Evolutionary conservation across 2,888 invertebrate genomes (phyloP), one percentile per base, ranked within the genome.

Genomic region (Harpalus rubripes): DNA sequence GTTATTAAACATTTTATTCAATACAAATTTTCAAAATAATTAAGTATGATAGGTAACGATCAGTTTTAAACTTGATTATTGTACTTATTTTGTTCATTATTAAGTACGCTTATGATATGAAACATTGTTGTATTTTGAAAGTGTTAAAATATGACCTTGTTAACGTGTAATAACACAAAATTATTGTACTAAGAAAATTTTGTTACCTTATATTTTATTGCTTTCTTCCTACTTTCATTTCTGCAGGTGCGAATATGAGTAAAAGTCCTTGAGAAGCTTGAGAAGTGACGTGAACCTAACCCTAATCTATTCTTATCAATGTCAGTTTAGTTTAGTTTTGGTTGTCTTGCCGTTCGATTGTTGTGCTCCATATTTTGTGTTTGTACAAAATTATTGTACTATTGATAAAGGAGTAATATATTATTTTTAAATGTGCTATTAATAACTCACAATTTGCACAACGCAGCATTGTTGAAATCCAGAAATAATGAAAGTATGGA

Each of bases 311-410:
- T 12, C 12, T 74, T 74, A 44, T 74, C 72, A 74, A 74, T 74
- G 72, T 74, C 72, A 74, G 72, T 74, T 74, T 52, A 74, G 72
- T 74, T 74, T 52, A 41, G 44, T 74, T 74, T 74, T 74, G 72
- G 44, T 74, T 74, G 72, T 74, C 16, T 22, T 10, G 72, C 6
- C 41, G 72, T 44, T 15, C n/a, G 18, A 44, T 74, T 74, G 72
- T 74, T 74, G 41, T 74, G 44, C 39, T 15, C 68, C n/a, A 68
- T 26, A 68, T 68, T 68, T 32, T 32, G 68, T 68, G 32, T 39
- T 68, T 68, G 15, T 41, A 68, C 12, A 6, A 68, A 68, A 26
- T 12, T 68, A 68, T 68, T 63, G 4, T 68, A 32, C 32, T 68
- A 7, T 15, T 68, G 15, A 15, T 68, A 68, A n/a, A 63, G 22